Evolutionary conservation across 35 echinoderm and acorn worm genomes (phyloP).

Genomic region (Chiridota heheva): DNA sequence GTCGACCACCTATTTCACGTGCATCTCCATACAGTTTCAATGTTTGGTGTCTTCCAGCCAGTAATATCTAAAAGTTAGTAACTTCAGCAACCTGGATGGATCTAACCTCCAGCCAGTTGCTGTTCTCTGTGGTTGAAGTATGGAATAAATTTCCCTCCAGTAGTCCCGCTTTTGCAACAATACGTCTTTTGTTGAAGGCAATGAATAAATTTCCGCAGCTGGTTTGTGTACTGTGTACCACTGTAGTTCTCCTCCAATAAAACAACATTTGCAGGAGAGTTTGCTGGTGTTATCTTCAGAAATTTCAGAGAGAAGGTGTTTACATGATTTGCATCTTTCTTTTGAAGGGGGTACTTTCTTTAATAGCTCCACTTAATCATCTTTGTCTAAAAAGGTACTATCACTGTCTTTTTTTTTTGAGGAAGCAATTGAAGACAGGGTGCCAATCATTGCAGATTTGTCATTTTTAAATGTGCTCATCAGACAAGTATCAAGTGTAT

Average conservation of each 20-base stretch:
- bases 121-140: conserved; percentile 31
- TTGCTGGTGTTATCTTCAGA: too few species aligned
- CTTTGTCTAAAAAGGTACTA: not conserved
- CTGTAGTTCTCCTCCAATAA: conserved; percentile 13
- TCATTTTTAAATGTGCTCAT: not conserved
- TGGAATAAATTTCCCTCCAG: conserved; percentile 43
- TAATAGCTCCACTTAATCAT: not conserved
- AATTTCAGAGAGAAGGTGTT: not conserved
- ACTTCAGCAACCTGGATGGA: conserved; percentile 39
- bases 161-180: conserved; percentile 1
- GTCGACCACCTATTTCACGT: conserved; percentile 35
- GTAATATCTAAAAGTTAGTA: conserved; percentile 25
- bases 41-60: conserved; percentile 14
- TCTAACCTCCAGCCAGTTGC: conserved; percentile 47
- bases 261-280: not conserved
- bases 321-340: not conserved
- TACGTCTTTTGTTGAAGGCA: not conserved
- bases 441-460: not conserved
- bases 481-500: too few species aligned
- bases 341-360: not conserved
- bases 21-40: conserved; percentile 50
- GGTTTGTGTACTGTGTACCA: not conserved
- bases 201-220: not conserved
- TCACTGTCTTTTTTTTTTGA: not conserved
- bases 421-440: not conserved